These are phyloP conservation scores for Hoplodrina blanda DNA, from an alignment of 2,888 invertebrate genomes.

Conservation along the genomic window DNA sequence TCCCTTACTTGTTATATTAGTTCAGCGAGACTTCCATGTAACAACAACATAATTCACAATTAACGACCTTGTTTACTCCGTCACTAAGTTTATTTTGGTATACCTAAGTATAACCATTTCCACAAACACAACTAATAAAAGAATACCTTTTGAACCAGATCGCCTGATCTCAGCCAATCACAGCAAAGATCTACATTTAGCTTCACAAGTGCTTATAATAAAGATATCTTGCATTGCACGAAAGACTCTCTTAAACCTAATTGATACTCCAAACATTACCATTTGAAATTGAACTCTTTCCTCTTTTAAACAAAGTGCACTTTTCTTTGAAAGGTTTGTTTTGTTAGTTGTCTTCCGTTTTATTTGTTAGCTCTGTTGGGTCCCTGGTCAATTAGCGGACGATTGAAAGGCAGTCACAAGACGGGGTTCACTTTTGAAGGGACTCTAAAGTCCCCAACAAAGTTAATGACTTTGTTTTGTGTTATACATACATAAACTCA, in stretches of 20 bases:
- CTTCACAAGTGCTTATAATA: slow-evolving; percentile 27
- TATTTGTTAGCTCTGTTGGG: slow-evolving; percentile 36
- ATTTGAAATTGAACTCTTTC: slow-evolving; percentile 29
- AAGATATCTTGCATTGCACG: slow-evolving; percentile 43
- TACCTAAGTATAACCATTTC: not conserved
- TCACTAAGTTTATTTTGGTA: not conserved
- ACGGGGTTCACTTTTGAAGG: slow-evolving; percentile 15
- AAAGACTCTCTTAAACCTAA: slow-evolving; percentile 50
- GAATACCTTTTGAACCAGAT: slow-evolving; percentile 1
- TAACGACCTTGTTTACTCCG: slow-evolving; percentile 39
- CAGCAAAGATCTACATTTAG: slow-evolving; percentile 30
- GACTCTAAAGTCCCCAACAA: slow-evolving; percentile 9
- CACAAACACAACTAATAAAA: not conserved
- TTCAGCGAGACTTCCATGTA: not conserved
- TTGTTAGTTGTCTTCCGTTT: slow-evolving; percentile 16
- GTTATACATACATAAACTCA: too few relatives aligned
- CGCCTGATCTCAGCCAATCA: slow-evolving; percentile 50
- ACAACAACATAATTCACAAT: slow-evolving; percentile 18
- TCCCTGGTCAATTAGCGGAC: slow-evolving; percentile 47
- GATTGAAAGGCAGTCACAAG: slow-evolving; percentile 38
- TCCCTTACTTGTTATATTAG: not conserved
- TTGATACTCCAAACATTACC: slow-evolving; percentile 41
- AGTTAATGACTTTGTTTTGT: not conserved
- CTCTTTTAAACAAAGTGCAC: not conserved
- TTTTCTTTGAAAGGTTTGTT: slow-evolving; percentile 29